Evolutionary conservation across 1,140 invertebrate genomes (phyloP), one percentile per base, ranked within the genome.

Genomic region (Leptinotarsa texana): DNA sequence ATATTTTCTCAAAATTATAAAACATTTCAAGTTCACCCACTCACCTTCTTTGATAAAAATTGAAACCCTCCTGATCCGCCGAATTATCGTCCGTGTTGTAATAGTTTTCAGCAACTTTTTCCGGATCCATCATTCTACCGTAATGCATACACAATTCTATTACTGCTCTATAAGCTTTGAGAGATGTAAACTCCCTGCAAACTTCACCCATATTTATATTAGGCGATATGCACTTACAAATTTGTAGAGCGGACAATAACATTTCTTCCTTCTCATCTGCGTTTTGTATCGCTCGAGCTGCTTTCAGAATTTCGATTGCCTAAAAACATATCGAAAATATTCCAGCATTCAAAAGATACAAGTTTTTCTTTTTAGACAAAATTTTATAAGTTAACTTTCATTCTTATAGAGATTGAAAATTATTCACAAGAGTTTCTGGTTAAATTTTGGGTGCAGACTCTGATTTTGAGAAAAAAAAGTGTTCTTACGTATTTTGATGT

Each of bases 291-390:
- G 79, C 89, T 84, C 93, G 94, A 0, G 94, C 93, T 82, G 92
- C 92, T 80, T 95, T 89, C 21, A 98, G 87, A 76, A 96, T 91
- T 86, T 98, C 96, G 81, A 95, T 96, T 1, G 95, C 95, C 91
- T 94, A 81, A 80, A 89, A 86, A 80, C 13, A 22, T 33, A 24
- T 42, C 8, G 33, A 42, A 42, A 42, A 42, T 42, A 42, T 42
- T 42, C 8, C 33, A 42, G 33, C 2, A 0, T 42, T 42, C 11
- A 42, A 2, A 42, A 42, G 8, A 42, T 33, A 33, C 33, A 11
- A 11, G 33, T 2, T 42, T 42, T 42, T 42, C 3, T 42, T 42
- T 42, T 33, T 27, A 5, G 11, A 42, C 8, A 11, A 42, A 42
- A 42, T 42, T 42, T 42, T 0, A 11, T 42, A 11, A 42, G 3